Evolutionary conservation across 2,797 vertebrate genomes (phyloP).

Genomic region (Acridotheres tristis): DNA sequence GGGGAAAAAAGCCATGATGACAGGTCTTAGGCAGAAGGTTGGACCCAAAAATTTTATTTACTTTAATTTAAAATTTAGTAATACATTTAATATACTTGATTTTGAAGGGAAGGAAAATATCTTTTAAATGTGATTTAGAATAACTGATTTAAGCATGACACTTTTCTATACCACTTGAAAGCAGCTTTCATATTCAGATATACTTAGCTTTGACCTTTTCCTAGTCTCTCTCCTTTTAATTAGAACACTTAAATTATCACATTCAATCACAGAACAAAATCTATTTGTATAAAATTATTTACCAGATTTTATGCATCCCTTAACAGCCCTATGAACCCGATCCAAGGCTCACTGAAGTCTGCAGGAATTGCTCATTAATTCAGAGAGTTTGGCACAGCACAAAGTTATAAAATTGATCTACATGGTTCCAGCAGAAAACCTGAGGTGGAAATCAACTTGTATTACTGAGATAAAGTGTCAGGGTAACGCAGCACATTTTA

Average conservation of each 20-base stretch:
- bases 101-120: background rate
- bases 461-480: background rate
- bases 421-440: constrained; percentile 7
- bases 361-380: constrained; percentile 31
- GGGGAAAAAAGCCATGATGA: background rate
- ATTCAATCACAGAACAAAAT: constrained; percentile 63
- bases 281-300: constrained; percentile 61
- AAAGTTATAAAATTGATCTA: background rate
- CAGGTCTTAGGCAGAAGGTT: background rate
- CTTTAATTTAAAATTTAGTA: background rate
- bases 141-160: background rate
- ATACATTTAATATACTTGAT: background rate
- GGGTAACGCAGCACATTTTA: background rate
- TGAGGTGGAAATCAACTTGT: background rate
- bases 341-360: constrained; percentile 23
- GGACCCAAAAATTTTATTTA: background rate
- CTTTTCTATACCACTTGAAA: constrained; percentile 32
- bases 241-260: constrained; percentile 58
- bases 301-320: constrained; percentile 40
- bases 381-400: constrained; percentile 10
- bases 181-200: constrained; percentile 50
- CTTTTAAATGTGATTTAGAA: background rate
- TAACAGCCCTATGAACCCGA: background rate
- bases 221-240: constrained; percentile 49
- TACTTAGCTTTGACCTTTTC: constrained; percentile 65